Conservation (phyloP, 2,888 invertebrate species). For the Desoria tigrina region DNA sequence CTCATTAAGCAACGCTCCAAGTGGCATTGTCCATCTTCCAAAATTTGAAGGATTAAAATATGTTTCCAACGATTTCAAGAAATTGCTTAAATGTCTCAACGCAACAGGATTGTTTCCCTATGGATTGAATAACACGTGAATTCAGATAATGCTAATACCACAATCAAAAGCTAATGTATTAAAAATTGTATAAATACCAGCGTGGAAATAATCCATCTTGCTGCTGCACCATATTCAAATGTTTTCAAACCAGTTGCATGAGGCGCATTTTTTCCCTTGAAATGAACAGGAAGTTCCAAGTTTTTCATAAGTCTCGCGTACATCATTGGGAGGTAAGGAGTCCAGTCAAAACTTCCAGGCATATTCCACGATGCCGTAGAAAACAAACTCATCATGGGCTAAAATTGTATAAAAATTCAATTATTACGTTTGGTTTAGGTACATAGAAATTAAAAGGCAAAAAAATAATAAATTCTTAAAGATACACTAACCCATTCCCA, state of each 20-base stretch:
- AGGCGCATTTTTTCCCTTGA: constrained; percentile 61
- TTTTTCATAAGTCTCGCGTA: constrained; percentile 72
- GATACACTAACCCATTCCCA: constrained; percentile 65
- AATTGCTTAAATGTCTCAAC: constrained; percentile 72
- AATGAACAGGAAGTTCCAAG: constrained; percentile 76
- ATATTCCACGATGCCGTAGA: constrained; percentile 71
- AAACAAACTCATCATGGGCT: constrained; percentile 74
- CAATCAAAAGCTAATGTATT: constrained; percentile 14
- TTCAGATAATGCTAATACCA: too few relatives aligned
- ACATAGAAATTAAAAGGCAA: neutral
- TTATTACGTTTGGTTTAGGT: constrained; percentile 4
- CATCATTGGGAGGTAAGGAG: constrained; percentile 75
- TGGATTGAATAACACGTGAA: constrained; percentile 42
- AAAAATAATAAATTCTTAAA: constrained; percentile 11
- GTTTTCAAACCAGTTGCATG: constrained; percentile 43
- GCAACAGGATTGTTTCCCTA: constrained; percentile 70
- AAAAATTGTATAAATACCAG: constrained; percentile 61
- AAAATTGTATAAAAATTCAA: constrained; percentile 54
- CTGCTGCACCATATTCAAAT: constrained; percentile 52
- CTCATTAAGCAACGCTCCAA: constrained; percentile 69
- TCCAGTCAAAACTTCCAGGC: constrained; percentile 85
- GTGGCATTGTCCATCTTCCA: constrained; percentile 73
- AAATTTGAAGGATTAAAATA: constrained; percentile 87
- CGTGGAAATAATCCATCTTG: constrained; percentile 63
- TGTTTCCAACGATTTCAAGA: constrained; percentile 79